phyloP scores from a whole-genome alignment of 2,113 vertebrate species.

The Calyptommatus sinebrachiatus region DNA sequence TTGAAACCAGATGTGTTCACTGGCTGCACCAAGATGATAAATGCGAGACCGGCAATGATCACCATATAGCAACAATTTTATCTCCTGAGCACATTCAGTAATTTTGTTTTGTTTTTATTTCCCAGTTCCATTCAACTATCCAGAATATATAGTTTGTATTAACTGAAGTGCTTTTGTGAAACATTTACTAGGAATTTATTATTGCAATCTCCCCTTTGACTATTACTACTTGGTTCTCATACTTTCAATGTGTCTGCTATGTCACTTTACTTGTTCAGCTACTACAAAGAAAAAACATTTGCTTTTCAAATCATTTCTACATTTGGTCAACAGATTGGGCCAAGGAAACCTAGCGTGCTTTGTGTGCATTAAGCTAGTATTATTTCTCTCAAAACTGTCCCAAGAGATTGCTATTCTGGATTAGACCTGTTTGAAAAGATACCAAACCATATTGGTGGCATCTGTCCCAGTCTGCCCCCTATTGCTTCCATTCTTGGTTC shows the following conservation, averaged over 20 bases:
- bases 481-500: no score
- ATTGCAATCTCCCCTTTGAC: neutral
- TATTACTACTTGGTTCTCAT: constrained; percentile 43
- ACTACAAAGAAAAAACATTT: constrained; percentile 61
- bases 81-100: constrained; percentile 53
- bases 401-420: no score
- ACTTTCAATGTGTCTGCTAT: constrained; percentile 51
- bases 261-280: constrained; percentile 28
- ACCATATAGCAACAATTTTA: constrained; percentile 71
- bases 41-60: constrained; percentile 70
- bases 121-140: constrained; percentile 31
- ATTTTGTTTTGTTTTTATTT: neutral
- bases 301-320: constrained; percentile 12
- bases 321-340: no score
- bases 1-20: constrained; percentile 83
- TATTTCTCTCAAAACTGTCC: no score
- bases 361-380: no score
- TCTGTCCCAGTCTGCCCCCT: no score
- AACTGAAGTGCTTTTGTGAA: constrained; percentile 2
- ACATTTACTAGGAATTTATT: neutral
- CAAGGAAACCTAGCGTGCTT: no score
- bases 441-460: no score
- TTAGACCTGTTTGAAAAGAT: no score
- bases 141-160: constrained; percentile 52
- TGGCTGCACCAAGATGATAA: constrained; percentile 81